phyloP scores from a whole-genome alignment of 2,888 invertebrate genomes.

The Orthonychiurus folsomi region DNA sequence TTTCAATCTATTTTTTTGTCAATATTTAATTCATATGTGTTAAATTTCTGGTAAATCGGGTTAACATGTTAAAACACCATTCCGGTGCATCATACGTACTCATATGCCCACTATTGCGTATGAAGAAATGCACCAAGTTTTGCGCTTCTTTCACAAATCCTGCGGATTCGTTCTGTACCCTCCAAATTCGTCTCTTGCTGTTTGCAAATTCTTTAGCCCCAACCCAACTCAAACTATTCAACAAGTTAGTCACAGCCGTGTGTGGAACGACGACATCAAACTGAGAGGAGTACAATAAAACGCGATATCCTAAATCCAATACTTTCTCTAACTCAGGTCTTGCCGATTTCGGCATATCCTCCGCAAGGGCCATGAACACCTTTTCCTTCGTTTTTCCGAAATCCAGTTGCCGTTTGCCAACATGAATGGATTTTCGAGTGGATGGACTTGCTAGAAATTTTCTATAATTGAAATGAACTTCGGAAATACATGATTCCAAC shows the following conservation, averaged over 20 bases:
- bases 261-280: conserved; percentile 7
- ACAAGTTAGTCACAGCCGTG: conserved; percentile 2
- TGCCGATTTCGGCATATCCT: conserved; percentile 8
- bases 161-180: background rate
- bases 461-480: background rate
- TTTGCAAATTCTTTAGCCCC: background rate
- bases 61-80: conserved; percentile 1
- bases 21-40: too few species aligned
- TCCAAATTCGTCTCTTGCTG: conserved; percentile 3
- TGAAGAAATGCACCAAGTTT: background rate
- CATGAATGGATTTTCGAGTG: background rate
- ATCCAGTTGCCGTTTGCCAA: background rate
- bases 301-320: background rate
- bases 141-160: background rate
- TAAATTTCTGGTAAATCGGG: background rate
- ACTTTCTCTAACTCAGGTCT: conserved; percentile 3
- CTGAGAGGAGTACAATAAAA: conserved; percentile 5
- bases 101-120: conserved; percentile 2
- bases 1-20: too few species aligned
- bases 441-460: background rate
- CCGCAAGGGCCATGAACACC: conserved; percentile 8
- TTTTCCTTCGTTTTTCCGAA: conserved; percentile 5
- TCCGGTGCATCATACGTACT: background rate
- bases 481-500: background rate
- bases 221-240: conserved; percentile 3